Evolutionary conservation across 2,888 invertebrate species (phyloP), one percentile per base, ranked within the genome.

Genomic region (Rhopalosiphum nymphaeae): DNA sequence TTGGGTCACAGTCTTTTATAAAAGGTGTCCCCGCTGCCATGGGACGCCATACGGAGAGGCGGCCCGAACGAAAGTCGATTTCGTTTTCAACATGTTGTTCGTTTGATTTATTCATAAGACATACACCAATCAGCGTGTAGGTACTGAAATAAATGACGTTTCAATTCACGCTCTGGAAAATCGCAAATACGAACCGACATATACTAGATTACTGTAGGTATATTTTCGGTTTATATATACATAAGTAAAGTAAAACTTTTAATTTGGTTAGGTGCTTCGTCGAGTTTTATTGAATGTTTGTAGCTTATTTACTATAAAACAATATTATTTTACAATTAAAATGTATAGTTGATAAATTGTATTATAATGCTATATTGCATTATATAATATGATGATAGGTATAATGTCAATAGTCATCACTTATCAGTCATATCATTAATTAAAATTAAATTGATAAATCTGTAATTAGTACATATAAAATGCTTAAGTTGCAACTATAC

Each of bases 31-130:
- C 90, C 94, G 94, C 90, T 91, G 94, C 91, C 94, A 53, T 7
- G 49, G 61, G 94, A 94, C 90, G 61, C 86, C 94, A 86, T 91
- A 91, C 86, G 61, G 94, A 94, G 94, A 90, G 90, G 67, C 86
- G 85, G 90, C 94, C 90, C 86, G 49, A 90, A 87, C 91, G 94
- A 94, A 94, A 94, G 94, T 94, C 94, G 94, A 94, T 94, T 94
- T 94, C 94, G 91, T 94, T 94, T 94, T 91, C 86, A 44, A 92
- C 42, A 78, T n/a, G 88, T 44, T 25, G 44, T 92, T 16, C 21
- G 25, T n/a, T n/a, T 88, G 89, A 92, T 92, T 87, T 87, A 67
- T 92, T 92, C 87, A 49, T 36, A 67, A 87, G 10, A 53, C 21
- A 67, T 36, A 67, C 61, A 21, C 87, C 87, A n/a, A 85, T 85